Evolutionary conservation across 92 coral and sea anemone genomes (phyloP), one percentile per base, ranked within the genome.

Genomic region (Nematostella vectensis): DNA sequence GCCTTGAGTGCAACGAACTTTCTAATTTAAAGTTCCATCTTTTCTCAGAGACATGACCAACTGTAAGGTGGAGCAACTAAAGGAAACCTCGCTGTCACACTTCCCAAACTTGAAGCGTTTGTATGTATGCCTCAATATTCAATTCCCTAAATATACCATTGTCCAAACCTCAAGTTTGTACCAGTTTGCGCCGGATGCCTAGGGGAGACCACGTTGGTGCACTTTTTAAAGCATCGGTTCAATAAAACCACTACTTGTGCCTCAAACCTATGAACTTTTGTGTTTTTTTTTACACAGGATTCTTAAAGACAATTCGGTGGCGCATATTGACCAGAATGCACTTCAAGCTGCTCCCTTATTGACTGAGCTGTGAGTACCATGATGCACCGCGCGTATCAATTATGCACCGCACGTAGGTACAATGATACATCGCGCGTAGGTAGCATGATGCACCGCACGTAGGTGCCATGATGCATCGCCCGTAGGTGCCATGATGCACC

Each of bases 291-390:
- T 6, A 6, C 15, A 33, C 28, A 62, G 68, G 38, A 62, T 62
- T 30, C 57, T 62, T 28, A 52, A 47, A 25, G 43, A 56, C 30
- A 66, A 55, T 52, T 20, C 3, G 15, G 55, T 66, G 25, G 55
- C 4, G 3, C 31, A 17, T 3, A 55, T 66, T 26, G 63, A 54
- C 4, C 19, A 2, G 24, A 52, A 31, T n/a, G 48, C 57, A 11
- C 47, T 66, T 8, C 55, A 27, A 16, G 30, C 44, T 10, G 25
- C 17, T 16, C 45, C 63, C 11, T 29, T 40, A 1, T 31, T 66
- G 31, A 19, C n/a, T 13, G 63, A 66, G 12, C 54, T 66, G 72
- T 66, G 55, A 66, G 72, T 66, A 19, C 15, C 15, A 33, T 33
- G 40, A 15, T 33, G 40, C 40, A 33, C 15, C 15, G 40, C 15